Conservation (phyloP, 2,797 vertebrate genomes). For the Acipenser oxyrinchus region DNA sequence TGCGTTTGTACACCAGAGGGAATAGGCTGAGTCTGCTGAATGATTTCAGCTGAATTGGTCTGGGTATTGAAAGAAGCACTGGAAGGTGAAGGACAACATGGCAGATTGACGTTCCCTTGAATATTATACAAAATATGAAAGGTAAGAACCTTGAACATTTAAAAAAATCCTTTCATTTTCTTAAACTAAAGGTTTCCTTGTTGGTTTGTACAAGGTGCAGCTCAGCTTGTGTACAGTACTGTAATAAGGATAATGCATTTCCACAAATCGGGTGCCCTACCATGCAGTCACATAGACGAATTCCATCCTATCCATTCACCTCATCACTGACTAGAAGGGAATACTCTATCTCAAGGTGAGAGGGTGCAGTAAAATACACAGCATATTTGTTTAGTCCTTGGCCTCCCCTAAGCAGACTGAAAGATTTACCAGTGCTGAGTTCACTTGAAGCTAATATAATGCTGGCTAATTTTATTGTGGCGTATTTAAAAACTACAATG, state of each 20-base stretch:
- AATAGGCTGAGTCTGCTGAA: neutral
- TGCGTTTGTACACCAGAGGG: neutral
- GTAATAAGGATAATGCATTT: constrained; percentile 5
- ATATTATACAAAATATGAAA: too few species aligned
- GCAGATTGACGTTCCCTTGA: too few species aligned
- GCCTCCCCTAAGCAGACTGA: neutral
- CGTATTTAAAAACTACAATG: too few species aligned
- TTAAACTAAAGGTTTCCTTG: too few species aligned
- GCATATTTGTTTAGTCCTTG: neutral
- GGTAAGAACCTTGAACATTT: too few species aligned
- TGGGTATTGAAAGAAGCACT: neutral
- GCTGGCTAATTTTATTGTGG: too few species aligned
- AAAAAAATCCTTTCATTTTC: too few species aligned
- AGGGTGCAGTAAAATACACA: neutral
- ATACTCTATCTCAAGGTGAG: neutral
- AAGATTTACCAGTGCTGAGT: neutral
- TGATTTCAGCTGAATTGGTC: neutral
- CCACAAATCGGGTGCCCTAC: neutral
- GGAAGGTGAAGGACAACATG: too few species aligned
- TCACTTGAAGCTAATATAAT: too few species aligned
- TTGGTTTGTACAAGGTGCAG: too few species aligned
- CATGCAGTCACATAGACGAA: neutral
- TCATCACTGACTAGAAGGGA: neutral
- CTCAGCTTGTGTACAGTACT: too few species aligned
- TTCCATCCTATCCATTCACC: neutral